Conservation (phyloP, 2,797 vertebrate genomes). For the Aerospiza tachiro region DNA sequence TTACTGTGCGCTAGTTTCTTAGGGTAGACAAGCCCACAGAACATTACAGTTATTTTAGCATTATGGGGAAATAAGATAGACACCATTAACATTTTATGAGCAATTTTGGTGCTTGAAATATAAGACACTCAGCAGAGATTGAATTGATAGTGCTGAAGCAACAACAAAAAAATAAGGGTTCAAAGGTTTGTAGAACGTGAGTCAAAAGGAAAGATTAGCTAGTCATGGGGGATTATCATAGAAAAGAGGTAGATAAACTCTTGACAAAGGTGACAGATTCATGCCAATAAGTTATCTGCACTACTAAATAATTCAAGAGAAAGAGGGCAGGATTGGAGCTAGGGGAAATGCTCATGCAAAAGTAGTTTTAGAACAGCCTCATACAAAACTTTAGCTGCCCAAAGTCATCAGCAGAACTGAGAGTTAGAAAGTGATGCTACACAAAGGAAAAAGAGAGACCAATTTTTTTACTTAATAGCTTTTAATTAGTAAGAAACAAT, state of each 20-base stretch:
- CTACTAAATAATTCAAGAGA: conserved; percentile 45
- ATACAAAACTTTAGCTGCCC: background rate
- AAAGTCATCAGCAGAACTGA: background rate
- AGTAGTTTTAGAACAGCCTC: background rate
- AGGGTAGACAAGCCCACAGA: conserved; percentile 10
- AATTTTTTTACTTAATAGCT: background rate
- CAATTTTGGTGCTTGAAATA: conserved; percentile 1
- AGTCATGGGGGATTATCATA: conserved; percentile 3
- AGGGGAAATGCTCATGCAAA: background rate
- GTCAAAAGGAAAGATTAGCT: conserved; percentile 47
- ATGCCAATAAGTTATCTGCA: conserved; percentile 26
- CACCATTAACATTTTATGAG: conserved; percentile 46
- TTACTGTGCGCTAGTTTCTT: background rate
- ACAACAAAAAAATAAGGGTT: background rate
- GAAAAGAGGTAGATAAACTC: conserved; percentile 21
- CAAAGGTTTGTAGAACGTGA: conserved; percentile 2
- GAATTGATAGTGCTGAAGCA: background rate
- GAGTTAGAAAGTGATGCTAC: background rate
- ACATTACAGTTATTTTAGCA: conserved; percentile 20
- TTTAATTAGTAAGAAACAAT: background rate
- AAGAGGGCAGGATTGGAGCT: background rate
- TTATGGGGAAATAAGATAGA: conserved; percentile 48
- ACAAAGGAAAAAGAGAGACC: background rate
- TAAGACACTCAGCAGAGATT: background rate
- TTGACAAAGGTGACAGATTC: conserved; percentile 15